Base-by-base conservation (phyloP, 1,140 invertebrate species). In the Brachionus paranguensis region DNA sequence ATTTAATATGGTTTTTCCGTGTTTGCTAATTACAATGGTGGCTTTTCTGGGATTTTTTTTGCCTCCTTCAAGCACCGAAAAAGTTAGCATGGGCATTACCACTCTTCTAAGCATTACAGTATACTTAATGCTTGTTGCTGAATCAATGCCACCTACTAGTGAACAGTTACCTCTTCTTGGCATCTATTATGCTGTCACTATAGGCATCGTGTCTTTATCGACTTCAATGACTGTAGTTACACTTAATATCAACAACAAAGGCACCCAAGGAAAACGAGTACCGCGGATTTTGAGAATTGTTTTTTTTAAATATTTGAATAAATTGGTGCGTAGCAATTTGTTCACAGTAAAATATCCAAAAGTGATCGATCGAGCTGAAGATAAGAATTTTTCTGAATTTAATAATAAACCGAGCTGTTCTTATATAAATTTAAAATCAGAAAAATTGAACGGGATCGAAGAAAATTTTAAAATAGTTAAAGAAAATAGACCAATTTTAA, bases 21-120 rank as follows among this genome's bases (percentile, higher is more conserved):
- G 94, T 88, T 92, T 95, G 79, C 92, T 95, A 12, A 95, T 95
- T 86, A 94, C 94, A 88, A 92, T 86, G 90, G 84, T 91, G 93
- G 94, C 94, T 55, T 90, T 95, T 33, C 88, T 95, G 55, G 94
- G 94, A 53, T 96, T 96, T 89, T 96, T 95, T 90, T 94, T 96
- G 86, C 95, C 95, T 43, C 94, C 94, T 10, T 94, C 95, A 87
- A 95, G 94, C 4, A 94, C 88, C 3, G 89, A 89, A 85, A 89
- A 89, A 85, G 88, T 89, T n/a, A 87, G 88, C 10, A 87, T 89
- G 86, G 88, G 88, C 29, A 87, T 89, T 45, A 89, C 88, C 7
- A 88, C 87, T n/a, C 84, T 89, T 12, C 84, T 89, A 20, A 87
- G 88, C 12, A 87, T 89, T 86, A 88, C 88, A 8, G 88, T 89